Evolutionary conservation across 30 jellyfish, hydroid and myxozoan species (phyloP).

Genomic region (Hydra vulgaris): DNA sequence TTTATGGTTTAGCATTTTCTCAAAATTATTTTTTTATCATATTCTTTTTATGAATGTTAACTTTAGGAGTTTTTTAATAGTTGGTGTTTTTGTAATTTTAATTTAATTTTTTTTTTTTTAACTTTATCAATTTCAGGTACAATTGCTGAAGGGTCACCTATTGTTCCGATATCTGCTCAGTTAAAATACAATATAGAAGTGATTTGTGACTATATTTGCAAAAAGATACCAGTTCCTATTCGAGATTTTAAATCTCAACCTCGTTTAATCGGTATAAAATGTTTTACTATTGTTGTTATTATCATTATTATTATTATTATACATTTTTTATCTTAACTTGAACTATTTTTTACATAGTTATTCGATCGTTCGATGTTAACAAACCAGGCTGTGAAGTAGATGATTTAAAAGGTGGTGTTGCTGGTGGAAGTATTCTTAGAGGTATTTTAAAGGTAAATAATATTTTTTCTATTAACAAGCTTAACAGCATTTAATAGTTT

Average conservation of each 20-base stretch:
- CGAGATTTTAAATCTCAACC: constrained; percentile 98
- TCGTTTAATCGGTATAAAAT: constrained; percentile 63
- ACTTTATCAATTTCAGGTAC: constrained; percentile 57
- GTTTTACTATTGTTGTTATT: neutral
- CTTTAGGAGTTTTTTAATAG: too few relatives aligned
- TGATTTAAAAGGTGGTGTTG: constrained; percentile 96
- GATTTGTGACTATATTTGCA: constrained; percentile 88
- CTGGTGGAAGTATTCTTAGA: constrained; percentile 97
- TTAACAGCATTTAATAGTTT: too few relatives aligned
- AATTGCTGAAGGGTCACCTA: constrained; percentile 94
- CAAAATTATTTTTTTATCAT: too few relatives aligned
- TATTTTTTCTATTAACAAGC: neutral
- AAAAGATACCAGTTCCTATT: constrained; percentile 91
- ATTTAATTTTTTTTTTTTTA: neutral
- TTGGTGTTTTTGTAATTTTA: too few relatives aligned
- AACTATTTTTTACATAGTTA: constrained; percentile 28
- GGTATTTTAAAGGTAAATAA: constrained; percentile 86
- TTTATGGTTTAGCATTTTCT: too few relatives aligned
- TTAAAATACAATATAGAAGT: constrained; percentile 95
- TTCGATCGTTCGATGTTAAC: constrained; percentile 97
- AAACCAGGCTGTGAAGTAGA: constrained; percentile 98
- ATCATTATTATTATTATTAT: neutral
- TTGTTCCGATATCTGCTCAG: constrained; percentile 97
- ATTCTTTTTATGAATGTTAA: too few relatives aligned
- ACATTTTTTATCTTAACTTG: neutral